Evolutionary conservation across 2,113 vertebrate species (phyloP), one percentile per base, ranked within the genome.

Genomic region (Saimiri boliviensis): DNA sequence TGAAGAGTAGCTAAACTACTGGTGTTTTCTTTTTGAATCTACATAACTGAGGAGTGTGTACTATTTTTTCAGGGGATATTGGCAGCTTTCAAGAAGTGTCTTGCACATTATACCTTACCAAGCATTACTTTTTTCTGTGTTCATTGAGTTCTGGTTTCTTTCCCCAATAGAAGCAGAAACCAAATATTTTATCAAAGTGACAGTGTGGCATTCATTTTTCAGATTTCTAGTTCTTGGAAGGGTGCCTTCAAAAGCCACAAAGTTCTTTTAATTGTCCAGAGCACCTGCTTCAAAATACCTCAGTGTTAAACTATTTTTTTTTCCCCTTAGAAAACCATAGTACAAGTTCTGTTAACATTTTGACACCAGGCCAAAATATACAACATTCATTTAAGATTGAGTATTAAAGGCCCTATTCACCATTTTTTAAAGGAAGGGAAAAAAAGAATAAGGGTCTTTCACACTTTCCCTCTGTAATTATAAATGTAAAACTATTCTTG

Each of bases 261-360:
- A 96, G 95, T 97, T 98, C 93, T 97, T 97, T 97, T 98, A 98
- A 98, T 98, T 98, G 98, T 98, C 98, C 93, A 0, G 96, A 97
- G 98, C 98, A 99, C 99, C 98, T 99, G 98, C 97, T 98, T 98
- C 97, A 98, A 98, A 99, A 98, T 98, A 98, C 98, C 97, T 98
- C 98, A 98, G 98, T 98, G 98, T 98, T 98, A 98, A 98, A 98
- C 98, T 98, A 98, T 99, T 98, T 99, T 98, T 98, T 99, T 98
- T 98, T 98, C 97, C 98, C 98, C 89, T 97, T 93, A 97, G 97
- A 98, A 98, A 97, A 98, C 98, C 97, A 98, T 98, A 99, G 97
- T 98, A 95, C 96, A 90, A 98, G 97, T 97, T 98, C 98, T 99
- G 98, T 99, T 98, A 97, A 96, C 97, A 95, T 89, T 98, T 98